phyloP scores from a whole-genome alignment of 1,140 invertebrate genomes.

The Eufriesea mexicana region DNA sequence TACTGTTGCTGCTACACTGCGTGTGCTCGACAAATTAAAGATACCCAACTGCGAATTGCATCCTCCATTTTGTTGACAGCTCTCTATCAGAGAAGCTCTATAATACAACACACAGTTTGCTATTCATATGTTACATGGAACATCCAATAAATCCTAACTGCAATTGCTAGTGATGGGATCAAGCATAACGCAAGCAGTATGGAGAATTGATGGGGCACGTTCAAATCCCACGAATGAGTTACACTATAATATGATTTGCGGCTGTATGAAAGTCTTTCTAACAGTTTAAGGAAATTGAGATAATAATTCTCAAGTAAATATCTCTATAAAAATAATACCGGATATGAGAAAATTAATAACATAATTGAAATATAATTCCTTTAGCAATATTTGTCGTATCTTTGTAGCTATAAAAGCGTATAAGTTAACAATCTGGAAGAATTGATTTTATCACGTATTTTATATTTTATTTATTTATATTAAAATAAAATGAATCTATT shows the following conservation, averaged over 20 bases:
- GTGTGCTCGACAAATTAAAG: constrained; percentile 58
- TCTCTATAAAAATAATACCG: no score
- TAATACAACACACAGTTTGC: background rate
- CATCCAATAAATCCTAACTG: constrained; percentile 1
- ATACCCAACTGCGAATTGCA: constrained; percentile 36
- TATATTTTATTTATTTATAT: no score
- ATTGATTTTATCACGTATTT: no score
- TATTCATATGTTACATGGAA: background rate
- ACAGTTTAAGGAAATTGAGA: no score
- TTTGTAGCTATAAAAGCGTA: no score
- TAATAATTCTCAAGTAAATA: no score
- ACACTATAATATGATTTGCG: background rate
- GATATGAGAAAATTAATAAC: no score
- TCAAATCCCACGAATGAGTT: background rate
- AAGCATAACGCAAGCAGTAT: background rate
- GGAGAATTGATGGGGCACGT: background rate
- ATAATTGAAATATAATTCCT: no score
- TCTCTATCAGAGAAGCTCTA: constrained; percentile 5
- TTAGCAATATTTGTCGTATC: no score
- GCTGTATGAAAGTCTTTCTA: no score
- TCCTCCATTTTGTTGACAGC: constrained; percentile 15
- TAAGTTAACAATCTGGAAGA: no score
- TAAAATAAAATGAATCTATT: no score
- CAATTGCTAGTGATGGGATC: background rate
- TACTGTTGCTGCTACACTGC: constrained; percentile 11